A percentile compares a stretch with the other conserved stretches of the same genome.
phyloP scores from a whole-genome alignment of 1,140 invertebrate species.

The Ptiloglossa arizonensis region DNA sequence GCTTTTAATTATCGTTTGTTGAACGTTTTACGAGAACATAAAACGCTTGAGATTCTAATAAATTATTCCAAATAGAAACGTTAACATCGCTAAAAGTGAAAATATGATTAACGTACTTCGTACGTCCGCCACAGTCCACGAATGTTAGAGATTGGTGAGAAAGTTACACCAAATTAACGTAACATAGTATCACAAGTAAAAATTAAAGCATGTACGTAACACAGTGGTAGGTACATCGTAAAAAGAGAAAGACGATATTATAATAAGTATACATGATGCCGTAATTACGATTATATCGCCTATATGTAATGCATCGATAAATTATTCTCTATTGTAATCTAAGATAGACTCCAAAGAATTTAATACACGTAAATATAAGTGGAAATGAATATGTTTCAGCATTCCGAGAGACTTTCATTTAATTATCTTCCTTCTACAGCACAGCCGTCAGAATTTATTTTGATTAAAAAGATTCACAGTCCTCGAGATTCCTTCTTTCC shows the following conservation, averaged over 20 bases:
- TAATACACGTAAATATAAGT: not conserved
- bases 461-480: not conserved
- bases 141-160: not conserved
- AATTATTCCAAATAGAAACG: not conserved
- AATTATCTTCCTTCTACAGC: not conserved
- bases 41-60: not conserved
- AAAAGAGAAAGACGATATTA: slow-evolving; percentile 3
- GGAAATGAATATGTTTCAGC: slow-evolving; percentile 3
- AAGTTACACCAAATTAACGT: not conserved
- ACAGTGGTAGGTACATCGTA: slow-evolving; percentile 36
- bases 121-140: not conserved
- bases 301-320: not conserved
- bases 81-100: slow-evolving; percentile 8
- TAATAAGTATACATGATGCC: no score
- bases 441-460: not conserved
- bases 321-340: not conserved
- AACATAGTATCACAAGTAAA: slow-evolving; percentile 29
- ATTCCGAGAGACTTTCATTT: not conserved
- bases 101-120: slow-evolving; percentile 24
- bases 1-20: not conserved
- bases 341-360: not conserved
- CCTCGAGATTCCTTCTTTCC: not conserved
- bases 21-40: not conserved
- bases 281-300: not conserved
- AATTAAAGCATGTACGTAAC: slow-evolving; percentile 35